Evolutionary conservation across 2,888 invertebrate genomes (phyloP).

Genomic region (Stenodema calcarata): DNA sequence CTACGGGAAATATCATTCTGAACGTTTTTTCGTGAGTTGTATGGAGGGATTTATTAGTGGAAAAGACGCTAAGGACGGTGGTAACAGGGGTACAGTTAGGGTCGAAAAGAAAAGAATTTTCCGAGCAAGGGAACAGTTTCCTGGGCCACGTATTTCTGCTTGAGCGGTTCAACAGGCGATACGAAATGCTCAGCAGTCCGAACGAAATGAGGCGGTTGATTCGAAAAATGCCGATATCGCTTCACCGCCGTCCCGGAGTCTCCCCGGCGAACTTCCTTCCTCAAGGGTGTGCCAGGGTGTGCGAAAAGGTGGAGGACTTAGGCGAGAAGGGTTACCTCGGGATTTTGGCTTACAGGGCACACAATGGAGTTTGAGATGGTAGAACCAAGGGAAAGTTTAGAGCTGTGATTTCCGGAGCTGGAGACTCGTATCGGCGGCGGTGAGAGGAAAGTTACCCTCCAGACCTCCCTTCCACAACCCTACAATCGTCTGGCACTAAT

Average conservation of each 20-base stretch:
- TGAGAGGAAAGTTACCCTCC: background rate
- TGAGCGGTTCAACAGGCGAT: background rate
- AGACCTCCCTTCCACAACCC: background rate
- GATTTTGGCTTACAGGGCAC: too few relatives aligned
- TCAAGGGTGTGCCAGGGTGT: background rate
- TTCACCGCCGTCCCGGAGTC: background rate
- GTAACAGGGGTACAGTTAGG: background rate
- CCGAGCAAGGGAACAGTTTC: background rate
- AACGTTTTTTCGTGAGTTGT: background rate
- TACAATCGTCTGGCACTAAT: background rate
- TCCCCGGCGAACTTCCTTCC: background rate
- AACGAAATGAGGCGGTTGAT: conserved; percentile 6
- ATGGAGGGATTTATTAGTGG: background rate
- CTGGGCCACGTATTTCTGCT: background rate
- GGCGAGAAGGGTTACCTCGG: background rate
- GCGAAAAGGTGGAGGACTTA: background rate
- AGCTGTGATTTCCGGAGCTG: background rate
- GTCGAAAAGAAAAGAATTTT: background rate
- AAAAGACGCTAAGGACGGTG: background rate
- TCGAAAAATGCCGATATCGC: conserved; percentile 9
- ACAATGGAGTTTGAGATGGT: too few relatives aligned
- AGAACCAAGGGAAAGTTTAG: background rate
- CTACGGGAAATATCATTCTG: background rate
- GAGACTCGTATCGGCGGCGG: background rate
- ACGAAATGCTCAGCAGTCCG: conserved; percentile 11